A percentile compares a stretch with the other conserved stretches of the same genome.
Evolutionary conservation across 2,113 vertebrate genomes (phyloP).

Genomic region (Galbula dea): DNA sequence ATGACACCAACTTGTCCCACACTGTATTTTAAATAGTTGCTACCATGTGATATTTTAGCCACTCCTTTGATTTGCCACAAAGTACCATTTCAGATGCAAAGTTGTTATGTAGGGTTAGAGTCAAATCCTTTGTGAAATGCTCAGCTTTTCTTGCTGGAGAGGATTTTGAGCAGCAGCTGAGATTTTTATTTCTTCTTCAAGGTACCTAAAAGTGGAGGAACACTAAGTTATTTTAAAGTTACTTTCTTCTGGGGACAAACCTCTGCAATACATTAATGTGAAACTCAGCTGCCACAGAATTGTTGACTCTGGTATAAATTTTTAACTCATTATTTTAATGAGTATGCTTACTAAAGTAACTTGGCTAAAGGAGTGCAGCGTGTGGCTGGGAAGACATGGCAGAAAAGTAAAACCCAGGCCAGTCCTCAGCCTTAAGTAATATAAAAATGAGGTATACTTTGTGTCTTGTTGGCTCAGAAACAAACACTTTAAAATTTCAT

Average conservation of each 20-base stretch:
- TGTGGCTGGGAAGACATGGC: neutral
- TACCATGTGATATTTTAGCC: neutral
- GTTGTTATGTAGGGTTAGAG: neutral
- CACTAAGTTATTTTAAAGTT: neutral
- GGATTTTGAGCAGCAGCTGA: neutral
- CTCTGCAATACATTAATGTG: neutral
- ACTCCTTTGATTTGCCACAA: neutral
- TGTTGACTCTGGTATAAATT: neutral
- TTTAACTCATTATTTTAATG: neutral
- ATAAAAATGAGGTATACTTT: neutral
- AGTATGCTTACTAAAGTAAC: neutral
- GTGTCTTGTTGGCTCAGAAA: neutral
- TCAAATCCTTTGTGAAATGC: neutral
- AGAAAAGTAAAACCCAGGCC: neutral
- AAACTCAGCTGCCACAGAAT: neutral
- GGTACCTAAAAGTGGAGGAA: neutral
- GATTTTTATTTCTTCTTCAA: neutral
- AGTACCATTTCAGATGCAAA: neutral
- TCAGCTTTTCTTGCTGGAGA: neutral
- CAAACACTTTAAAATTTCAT: neutral
- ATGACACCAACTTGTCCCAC: neutral
- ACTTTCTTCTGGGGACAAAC: neutral
- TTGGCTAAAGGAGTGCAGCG: neutral
- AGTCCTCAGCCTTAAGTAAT: neutral
- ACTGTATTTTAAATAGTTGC: neutral